phyloP scores from a whole-genome alignment of 2,113 vertebrate genomes.

The Lucifuga dentata region DNA sequence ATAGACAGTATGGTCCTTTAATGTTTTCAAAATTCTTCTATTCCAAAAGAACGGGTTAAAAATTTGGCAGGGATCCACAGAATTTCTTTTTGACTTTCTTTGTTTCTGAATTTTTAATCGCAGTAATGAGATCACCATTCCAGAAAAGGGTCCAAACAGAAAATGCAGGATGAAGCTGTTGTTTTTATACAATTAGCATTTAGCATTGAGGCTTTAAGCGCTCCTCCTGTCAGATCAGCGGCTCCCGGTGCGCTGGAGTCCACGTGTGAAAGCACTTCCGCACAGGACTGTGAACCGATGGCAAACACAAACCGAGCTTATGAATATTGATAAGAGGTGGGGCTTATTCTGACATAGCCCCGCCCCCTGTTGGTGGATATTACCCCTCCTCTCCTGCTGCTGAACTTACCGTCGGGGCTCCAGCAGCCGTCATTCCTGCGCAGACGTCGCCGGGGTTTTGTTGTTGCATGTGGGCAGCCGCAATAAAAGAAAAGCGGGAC shows the following conservation, averaged over 20 bases:
- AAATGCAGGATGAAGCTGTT: too few species aligned
- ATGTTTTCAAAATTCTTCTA: too few species aligned
- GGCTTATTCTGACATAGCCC: neutral
- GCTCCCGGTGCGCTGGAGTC: conserved; percentile 2
- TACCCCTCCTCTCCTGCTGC: conserved; percentile 77
- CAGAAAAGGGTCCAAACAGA: too few species aligned
- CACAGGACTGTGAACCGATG: conserved; percentile 40
- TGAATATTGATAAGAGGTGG: neutral
- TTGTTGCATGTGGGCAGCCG: too few species aligned
- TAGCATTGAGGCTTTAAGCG: conserved; percentile 5
- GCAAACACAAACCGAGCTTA: conserved; percentile 47
- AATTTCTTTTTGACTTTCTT: too few species aligned
- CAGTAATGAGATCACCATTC: too few species aligned
- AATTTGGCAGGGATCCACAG: too few species aligned
- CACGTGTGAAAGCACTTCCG: conserved; percentile 39
- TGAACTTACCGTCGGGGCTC: neutral
- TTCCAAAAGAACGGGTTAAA: too few species aligned
- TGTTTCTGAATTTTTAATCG: too few species aligned
- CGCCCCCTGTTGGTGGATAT: conserved; percentile 83
- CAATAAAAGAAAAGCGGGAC: neutral
- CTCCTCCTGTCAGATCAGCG: conserved; percentile 6
- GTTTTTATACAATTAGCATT: conserved; percentile 5
- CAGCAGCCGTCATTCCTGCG: neutral
- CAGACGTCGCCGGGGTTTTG: rapidly evolving
- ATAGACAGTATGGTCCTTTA: too few species aligned